Conservation (phyloP, 1,140 invertebrate genomes). For the Elysia chlorotica region DNA sequence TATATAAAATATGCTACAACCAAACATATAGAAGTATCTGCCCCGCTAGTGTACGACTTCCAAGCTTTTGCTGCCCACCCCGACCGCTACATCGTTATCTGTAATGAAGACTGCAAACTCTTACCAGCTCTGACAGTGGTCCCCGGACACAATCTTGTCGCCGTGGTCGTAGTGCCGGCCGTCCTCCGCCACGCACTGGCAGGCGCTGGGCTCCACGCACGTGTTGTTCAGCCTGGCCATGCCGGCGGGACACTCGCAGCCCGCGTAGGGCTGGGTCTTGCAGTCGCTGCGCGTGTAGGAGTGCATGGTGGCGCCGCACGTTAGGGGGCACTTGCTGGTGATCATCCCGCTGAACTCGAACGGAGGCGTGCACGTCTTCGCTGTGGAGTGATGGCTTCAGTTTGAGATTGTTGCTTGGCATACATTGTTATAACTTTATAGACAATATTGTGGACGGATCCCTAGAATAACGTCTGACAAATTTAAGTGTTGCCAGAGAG, state of each 20-base stretch:
- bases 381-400: too few species aligned
- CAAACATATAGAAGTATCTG: too few species aligned
- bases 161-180: not conserved
- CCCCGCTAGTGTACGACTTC: too few species aligned
- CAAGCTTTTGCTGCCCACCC: not conserved
- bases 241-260: constrained; percentile 5
- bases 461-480: too few species aligned
- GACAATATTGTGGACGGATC: too few species aligned
- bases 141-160: not conserved
- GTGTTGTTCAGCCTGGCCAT: constrained; percentile 6
- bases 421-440: too few species aligned
- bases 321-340: constrained; percentile 7
- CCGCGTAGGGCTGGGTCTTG: not conserved
- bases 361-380: not conserved
- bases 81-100: not conserved
- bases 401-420: too few species aligned
- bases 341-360: constrained; percentile 7
- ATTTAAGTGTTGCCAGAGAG: too few species aligned
- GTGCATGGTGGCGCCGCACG: not conserved
- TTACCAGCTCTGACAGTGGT: not conserved
- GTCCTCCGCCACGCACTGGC: constrained; percentile 4
- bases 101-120: not conserved
- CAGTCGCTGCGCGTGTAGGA: not conserved
- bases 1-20: too few species aligned
- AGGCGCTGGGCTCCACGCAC: not conserved